These are phyloP conservation scores for Macrotus californicus DNA, from an alignment of 2,113 vertebrate genomes.

Conservation along the genomic window DNA sequence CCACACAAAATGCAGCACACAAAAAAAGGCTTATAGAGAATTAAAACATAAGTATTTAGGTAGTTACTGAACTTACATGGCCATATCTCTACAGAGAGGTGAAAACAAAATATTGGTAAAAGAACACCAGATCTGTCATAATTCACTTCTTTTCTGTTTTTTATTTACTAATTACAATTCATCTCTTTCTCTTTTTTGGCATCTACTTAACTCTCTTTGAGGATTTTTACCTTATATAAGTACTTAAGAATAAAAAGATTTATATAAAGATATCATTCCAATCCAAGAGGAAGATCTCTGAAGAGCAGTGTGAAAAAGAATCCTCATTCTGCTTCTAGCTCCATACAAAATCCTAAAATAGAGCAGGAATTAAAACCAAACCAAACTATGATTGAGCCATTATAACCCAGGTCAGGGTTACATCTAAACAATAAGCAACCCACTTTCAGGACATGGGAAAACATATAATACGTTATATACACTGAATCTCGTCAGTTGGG, in stretches of 20 bases:
- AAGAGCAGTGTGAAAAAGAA: not conserved
- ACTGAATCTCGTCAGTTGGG: not conserved
- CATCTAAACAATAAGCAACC: not conserved
- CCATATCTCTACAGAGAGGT: constrained; percentile 14
- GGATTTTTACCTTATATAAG: constrained; percentile 11
- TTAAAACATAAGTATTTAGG: not conserved
- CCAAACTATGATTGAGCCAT: not conserved
- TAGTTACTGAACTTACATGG: not conserved
- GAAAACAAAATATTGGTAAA: not conserved
- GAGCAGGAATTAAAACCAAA: not conserved
- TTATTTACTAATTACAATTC: not conserved
- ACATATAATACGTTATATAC: not conserved
- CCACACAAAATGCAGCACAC: constrained; percentile 24
- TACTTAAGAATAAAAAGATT: not conserved
- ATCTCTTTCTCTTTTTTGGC: not conserved
- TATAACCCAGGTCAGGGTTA: not conserved
- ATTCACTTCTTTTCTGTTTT: not conserved
- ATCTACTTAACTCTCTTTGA: not conserved
- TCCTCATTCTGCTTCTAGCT: not conserved
- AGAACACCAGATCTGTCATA: not conserved
- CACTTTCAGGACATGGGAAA: not conserved
- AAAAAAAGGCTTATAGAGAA: not conserved
- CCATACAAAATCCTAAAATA: not conserved
- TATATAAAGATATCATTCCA: not conserved
- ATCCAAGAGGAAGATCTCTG: not conserved